These are phyloP conservation scores for Myiothlypis coronata DNA, from an alignment of 2,797 vertebrate species.

Conservation along the genomic window DNA sequence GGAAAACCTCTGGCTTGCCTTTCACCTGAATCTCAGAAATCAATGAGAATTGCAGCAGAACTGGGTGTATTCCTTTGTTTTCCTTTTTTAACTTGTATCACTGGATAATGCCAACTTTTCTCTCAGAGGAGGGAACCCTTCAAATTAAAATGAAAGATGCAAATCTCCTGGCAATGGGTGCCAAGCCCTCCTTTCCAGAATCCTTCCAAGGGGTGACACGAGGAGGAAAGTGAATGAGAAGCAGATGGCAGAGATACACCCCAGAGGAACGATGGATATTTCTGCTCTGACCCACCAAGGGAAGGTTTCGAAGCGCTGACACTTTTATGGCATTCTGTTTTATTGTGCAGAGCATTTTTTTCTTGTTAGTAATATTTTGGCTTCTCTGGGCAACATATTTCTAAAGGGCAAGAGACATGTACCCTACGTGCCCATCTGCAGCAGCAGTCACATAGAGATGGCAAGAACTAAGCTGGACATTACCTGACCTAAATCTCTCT, in stretches of 20 bases:
- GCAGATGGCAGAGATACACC: constrained; percentile 19
- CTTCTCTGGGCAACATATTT: constrained; percentile 26
- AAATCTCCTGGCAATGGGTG: constrained; percentile 7
- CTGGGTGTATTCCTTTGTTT: constrained; percentile 31
- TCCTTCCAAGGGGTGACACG: not conserved
- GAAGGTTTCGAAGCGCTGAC: constrained; percentile 55
- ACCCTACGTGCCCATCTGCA: not conserved
- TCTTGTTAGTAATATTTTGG: constrained; percentile 44
- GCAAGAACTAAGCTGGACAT: not conserved
- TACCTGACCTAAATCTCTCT: not conserved
- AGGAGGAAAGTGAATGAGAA: constrained; percentile 44
- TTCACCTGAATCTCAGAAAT: constrained; percentile 28
- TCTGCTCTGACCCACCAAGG: constrained; percentile 56
- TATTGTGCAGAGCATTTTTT: constrained; percentile 49
- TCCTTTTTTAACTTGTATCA: constrained; percentile 21
- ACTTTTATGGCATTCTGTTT: constrained; percentile 51
- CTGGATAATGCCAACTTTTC: constrained; percentile 13
- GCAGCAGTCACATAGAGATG: not conserved
- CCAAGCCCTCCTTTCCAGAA: constrained; percentile 22
- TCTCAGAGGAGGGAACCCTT: not conserved
- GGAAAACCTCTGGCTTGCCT: constrained; percentile 16
- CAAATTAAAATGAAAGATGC: constrained; percentile 35
- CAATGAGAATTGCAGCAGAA: not conserved
- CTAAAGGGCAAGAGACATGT: constrained; percentile 9
- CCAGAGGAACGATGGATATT: constrained; percentile 31